Percentiles rank a stretch among this genome's conserved stretches.
phyloP scores from a whole-genome alignment of 92 coral and sea anemone genomes.

The Metridium senile region DNA sequence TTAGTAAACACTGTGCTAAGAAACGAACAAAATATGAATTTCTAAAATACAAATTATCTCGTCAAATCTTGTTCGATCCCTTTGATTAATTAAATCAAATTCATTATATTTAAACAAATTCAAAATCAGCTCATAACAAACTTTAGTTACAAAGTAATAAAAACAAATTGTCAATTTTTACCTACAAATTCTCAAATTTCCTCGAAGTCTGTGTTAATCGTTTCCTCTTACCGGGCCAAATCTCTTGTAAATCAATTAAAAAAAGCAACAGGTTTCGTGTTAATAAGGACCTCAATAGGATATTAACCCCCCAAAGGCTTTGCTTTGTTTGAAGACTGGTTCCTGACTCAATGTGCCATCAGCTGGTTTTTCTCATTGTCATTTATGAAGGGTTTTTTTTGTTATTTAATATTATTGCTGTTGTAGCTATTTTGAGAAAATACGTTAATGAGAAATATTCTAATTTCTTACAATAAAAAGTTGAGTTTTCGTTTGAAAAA shows the following conservation, averaged over 20 bases:
- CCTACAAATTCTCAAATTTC: neutral
- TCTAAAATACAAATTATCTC: too few relatives aligned
- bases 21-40: too few relatives aligned
- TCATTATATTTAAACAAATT: too few relatives aligned
- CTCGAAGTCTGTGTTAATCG: neutral
- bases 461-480: too few relatives aligned
- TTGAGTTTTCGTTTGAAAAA: too few relatives aligned
- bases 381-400: too few relatives aligned
- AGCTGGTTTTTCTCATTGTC: too few relatives aligned
- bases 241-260: constrained; percentile 24
- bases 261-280: constrained; percentile 14
- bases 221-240: constrained; percentile 13
- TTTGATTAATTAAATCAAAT: too few relatives aligned
- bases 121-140: too few relatives aligned
- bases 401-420: neutral
- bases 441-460: neutral
- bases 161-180: neutral
- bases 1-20: too few relatives aligned
- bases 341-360: neutral
- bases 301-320: constrained; percentile 14
- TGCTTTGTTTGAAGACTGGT: neutral
- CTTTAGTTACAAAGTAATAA: too few relatives aligned
- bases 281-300: neutral
- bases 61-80: too few relatives aligned
- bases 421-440: neutral